Conservation (phyloP, 2,797 vertebrate species). For the Sebastes taczanowskii region DNA sequence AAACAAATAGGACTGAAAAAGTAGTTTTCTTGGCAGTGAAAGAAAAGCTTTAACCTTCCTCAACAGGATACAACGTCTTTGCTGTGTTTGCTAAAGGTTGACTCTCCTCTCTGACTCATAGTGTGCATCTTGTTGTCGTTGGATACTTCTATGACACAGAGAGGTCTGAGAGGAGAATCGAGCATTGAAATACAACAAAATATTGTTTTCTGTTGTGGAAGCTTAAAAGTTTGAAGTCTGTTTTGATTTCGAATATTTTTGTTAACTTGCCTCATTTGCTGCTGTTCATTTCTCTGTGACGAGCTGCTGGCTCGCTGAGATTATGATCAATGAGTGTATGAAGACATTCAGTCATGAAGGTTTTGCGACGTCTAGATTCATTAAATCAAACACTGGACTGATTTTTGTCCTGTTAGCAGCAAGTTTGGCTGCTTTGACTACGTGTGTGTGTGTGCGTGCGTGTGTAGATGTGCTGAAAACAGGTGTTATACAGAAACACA, state of each 20-base stretch:
- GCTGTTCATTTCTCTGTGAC: background rate
- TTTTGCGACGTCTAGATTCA: background rate
- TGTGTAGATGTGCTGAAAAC: background rate
- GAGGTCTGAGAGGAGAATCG: background rate
- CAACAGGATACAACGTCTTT: background rate
- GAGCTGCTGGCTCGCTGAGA: background rate
- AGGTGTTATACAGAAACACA: background rate
- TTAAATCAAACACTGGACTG: background rate
- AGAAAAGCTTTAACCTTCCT: background rate
- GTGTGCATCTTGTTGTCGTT: background rate
- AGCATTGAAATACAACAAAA: background rate
- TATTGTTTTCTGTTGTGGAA: background rate
- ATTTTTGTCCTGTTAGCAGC: background rate
- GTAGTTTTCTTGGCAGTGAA: background rate
- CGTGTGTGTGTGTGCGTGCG: background rate
- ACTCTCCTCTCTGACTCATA: constrained; percentile 1
- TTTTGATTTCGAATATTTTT: background rate
- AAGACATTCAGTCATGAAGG: background rate
- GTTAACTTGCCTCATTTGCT: background rate
- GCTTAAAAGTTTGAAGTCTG: background rate
- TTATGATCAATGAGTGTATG: background rate
- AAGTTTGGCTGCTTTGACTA: background rate
- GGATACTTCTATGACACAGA: background rate
- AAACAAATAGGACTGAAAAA: background rate
- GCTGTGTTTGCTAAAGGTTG: background rate